phyloP scores from a whole-genome alignment of 1,140 invertebrate genomes.

The Drosophila elegans region DNA sequence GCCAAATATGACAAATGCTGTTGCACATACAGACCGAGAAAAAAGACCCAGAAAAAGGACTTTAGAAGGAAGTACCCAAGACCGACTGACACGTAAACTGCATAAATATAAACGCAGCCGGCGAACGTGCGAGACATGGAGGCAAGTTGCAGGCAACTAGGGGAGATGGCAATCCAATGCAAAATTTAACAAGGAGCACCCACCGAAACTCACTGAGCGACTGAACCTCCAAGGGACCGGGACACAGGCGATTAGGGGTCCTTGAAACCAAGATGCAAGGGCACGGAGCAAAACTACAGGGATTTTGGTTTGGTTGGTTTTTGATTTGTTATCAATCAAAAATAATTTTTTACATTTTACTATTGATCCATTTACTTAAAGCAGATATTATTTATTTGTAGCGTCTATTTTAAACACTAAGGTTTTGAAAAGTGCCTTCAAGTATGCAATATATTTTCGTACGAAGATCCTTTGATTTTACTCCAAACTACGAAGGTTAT shows the following conservation, averaged over 20 bases:
- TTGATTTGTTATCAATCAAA: too few relatives aligned
- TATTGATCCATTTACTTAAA: too few relatives aligned
- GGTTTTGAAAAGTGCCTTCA: too few relatives aligned
- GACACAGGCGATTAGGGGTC: slow-evolving; percentile 34
- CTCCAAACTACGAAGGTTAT: too few relatives aligned
- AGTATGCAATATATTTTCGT: too few relatives aligned
- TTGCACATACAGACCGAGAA: slow-evolving; percentile 36
- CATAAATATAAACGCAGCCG: slow-evolving; percentile 80
- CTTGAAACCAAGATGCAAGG: neutral
- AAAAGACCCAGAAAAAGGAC: slow-evolving; percentile 6
- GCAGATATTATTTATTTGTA: too few relatives aligned
- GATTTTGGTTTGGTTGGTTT: too few relatives aligned
- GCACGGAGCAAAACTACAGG: neutral
- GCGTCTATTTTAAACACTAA: too few relatives aligned
- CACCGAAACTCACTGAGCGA: neutral
- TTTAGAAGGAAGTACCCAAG: slow-evolving; percentile 12
- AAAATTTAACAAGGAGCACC: slow-evolving; percentile 51
- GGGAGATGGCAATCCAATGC: slow-evolving; percentile 57
- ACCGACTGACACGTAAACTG: slow-evolving; percentile 74
- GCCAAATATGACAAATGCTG: slow-evolving; percentile 81
- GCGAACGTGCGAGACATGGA: slow-evolving; percentile 59
- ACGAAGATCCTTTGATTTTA: too few relatives aligned
- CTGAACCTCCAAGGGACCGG: slow-evolving; percentile 16
- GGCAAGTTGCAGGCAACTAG: slow-evolving; percentile 14
- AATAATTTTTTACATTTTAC: too few relatives aligned